Conservation (phyloP, 2,797 vertebrate species). For the Prionace glauca region DNA sequence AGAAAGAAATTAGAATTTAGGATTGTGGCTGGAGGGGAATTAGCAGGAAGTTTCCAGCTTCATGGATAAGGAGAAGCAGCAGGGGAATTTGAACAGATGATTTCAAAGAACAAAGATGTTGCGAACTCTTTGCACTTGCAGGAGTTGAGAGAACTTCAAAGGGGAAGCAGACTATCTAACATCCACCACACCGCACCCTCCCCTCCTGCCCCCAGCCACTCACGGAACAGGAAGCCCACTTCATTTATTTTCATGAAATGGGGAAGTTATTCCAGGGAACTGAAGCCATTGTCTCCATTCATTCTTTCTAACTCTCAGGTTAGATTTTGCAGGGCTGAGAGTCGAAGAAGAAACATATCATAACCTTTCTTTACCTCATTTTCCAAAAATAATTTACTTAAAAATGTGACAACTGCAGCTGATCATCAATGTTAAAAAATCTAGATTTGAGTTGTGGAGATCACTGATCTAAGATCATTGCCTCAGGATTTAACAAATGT, state of each 20-base stretch:
- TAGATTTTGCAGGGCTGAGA: not conserved
- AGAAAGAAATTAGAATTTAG: not conserved
- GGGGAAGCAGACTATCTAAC: not conserved
- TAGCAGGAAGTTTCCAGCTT: not conserved
- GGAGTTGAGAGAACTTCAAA: no score
- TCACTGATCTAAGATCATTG: not conserved
- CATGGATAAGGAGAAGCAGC: not conserved
- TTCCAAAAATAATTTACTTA: not conserved
- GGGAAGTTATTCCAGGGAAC: not conserved
- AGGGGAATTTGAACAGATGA: not conserved
- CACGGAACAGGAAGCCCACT: not conserved
- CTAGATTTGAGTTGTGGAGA: not conserved
- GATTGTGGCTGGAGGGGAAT: not conserved
- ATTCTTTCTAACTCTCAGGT: not conserved
- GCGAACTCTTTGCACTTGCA: not conserved
- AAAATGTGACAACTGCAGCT: not conserved
- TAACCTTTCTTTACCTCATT: not conserved
- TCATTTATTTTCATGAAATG: not conserved
- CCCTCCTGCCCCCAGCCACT: not conserved
- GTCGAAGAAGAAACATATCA: not conserved
- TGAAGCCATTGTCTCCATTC: not conserved
- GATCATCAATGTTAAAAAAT: not conserved
- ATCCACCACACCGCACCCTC: not conserved
- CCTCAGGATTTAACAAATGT: constrained; percentile 7
- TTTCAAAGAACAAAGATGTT: not conserved